These are phyloP conservation scores for Eurytoma adleriae DNA, from an alignment of 2,888 invertebrate species.

Conservation along the genomic window DNA sequence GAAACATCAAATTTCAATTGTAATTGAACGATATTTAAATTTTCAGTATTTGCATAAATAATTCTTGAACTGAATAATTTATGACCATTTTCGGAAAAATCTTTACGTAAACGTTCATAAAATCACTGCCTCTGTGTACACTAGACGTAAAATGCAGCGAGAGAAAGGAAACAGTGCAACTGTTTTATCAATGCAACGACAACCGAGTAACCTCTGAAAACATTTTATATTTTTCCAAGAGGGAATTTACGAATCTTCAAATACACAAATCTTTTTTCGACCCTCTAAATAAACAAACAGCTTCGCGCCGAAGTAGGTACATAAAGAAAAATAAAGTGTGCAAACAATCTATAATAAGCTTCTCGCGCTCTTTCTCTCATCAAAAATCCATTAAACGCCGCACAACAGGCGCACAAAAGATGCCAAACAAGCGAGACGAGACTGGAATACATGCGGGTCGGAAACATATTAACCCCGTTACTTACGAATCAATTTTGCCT, in stretches of 20 bases:
- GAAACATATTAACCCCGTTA: too few relatives aligned
- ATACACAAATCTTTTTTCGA: slow-evolving; percentile 17
- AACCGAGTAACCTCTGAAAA: neutral
- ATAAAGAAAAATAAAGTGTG: slow-evolving; percentile 35
- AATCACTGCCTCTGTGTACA: too few relatives aligned
- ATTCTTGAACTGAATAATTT: too few relatives aligned
- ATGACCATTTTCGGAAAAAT: too few relatives aligned
- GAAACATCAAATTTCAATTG: too few relatives aligned
- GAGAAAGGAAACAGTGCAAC: neutral
- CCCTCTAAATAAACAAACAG: slow-evolving; percentile 42
- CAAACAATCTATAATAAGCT: slow-evolving; percentile 45
- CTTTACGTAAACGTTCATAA: too few relatives aligned
- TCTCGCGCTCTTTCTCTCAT: slow-evolving; percentile 21
- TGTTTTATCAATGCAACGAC: neutral
- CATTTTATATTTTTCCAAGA: neutral
- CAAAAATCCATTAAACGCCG: slow-evolving; percentile 50
- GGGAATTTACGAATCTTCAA: neutral
- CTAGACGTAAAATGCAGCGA: too few relatives aligned
- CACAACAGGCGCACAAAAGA: neutral
- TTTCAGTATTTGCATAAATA: too few relatives aligned
- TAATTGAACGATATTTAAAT: too few relatives aligned
- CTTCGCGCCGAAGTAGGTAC: neutral
- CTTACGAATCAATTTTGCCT: too few relatives aligned
- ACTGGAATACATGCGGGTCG: neutral
- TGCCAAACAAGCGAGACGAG: slow-evolving; percentile 1